Percentiles rank a stretch among this genome's conserved stretches.
phyloP scores from a whole-genome alignment of 2,113 vertebrate species.

The Alligator mississippiensis region DNA sequence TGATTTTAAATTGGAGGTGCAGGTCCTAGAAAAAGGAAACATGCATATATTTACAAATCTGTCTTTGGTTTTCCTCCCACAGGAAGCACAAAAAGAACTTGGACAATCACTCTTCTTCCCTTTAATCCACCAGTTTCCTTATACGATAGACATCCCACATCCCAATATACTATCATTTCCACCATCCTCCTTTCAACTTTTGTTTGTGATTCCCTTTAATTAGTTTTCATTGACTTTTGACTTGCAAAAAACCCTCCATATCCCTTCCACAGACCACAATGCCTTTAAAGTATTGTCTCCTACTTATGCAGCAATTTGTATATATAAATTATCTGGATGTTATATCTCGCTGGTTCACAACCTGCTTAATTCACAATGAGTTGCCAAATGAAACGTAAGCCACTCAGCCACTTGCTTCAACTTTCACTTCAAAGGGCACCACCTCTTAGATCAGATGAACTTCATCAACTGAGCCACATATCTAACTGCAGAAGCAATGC shows the following conservation, averaged over 20 bases:
- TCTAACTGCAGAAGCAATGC: too few species aligned
- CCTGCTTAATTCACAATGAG: too few species aligned
- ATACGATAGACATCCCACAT: not conserved
- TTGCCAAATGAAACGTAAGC: too few species aligned
- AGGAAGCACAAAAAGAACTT: slow-evolving; percentile 13
- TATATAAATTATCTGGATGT: too few species aligned
- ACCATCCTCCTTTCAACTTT: not conserved
- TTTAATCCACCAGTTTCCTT: fast-evolving
- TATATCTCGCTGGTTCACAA: too few species aligned
- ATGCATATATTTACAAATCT: slow-evolving; percentile 52
- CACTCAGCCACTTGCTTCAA: too few species aligned
- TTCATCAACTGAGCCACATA: too few species aligned
- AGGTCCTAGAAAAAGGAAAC: slow-evolving; percentile 79
- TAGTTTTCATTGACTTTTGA: too few species aligned
- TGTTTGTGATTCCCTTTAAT: not conserved
- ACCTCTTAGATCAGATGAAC: too few species aligned
- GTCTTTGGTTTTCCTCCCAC: slow-evolving; percentile 12
- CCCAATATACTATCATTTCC: not conserved
- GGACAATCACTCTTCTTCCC: not conserved
- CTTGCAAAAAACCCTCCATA: too few species aligned
- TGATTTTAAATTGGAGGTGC: slow-evolving; percentile 81
- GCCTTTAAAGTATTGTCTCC: not conserved
- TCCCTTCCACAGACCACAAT: too few species aligned
- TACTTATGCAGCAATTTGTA: not conserved
- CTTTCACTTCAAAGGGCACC: too few species aligned